Conservation (phyloP, 2,113 vertebrate genomes). For the Guaruba guarouba region DNA sequence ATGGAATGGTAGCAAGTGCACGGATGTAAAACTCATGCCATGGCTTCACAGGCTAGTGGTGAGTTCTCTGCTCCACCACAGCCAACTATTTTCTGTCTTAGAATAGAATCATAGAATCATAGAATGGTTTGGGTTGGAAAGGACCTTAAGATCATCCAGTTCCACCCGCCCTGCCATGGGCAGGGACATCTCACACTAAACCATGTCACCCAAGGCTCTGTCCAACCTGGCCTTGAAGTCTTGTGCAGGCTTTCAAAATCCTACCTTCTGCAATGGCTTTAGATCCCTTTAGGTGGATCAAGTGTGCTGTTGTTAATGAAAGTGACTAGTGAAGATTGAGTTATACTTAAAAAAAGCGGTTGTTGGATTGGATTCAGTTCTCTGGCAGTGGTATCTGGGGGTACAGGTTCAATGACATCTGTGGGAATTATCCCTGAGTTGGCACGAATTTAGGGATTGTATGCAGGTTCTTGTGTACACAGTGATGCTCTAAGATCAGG, state of each 20-base stretch:
- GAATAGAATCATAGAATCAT: no score
- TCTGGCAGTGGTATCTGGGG: neutral
- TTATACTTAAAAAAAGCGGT: neutral
- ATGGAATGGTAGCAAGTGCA: rapidly evolving
- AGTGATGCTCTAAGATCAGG: neutral
- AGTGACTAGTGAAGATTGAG: neutral
- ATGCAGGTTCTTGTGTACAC: rapidly evolving
- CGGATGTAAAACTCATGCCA: rapidly evolving
- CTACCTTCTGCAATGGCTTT: neutral
- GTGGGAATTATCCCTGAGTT: neutral
- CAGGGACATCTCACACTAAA: no score
- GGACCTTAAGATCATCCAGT: no score
- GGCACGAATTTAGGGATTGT: neutral
- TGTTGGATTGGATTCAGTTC: neutral
- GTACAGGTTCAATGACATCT: rapidly evolving
- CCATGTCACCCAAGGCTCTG: no score
- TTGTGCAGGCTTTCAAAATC: neutral
- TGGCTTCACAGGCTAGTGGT: rapidly evolving
- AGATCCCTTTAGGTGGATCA: neutral
- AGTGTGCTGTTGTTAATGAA: neutral
- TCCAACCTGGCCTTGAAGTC: no score
- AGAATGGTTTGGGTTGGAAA: no score
- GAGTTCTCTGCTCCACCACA: neutral
- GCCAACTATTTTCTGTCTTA: neutral
- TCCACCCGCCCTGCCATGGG: no score